These are phyloP conservation scores for Drosophila seguyi DNA, from an alignment of 1,140 invertebrate species.

Conservation along the genomic window DNA sequence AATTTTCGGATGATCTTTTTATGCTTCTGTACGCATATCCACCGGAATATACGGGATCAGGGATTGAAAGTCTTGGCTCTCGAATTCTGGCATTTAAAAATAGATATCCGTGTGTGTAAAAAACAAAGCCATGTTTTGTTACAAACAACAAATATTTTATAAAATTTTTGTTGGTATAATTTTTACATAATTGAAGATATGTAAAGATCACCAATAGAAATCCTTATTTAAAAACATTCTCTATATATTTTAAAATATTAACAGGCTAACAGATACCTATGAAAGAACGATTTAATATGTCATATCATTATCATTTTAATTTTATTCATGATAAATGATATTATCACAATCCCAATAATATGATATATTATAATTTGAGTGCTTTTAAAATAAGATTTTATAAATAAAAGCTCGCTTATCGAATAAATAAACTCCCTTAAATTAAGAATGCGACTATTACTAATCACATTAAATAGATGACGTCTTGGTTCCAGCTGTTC, in stretches of 20 bases:
- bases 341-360: not conserved
- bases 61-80: not conserved
- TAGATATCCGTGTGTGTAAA: slow-evolving; percentile 7
- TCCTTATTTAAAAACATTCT: too few species aligned
- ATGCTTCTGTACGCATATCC: not conserved
- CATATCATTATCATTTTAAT: too few species aligned
- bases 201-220: not conserved
- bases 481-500: slow-evolving; percentile 12
- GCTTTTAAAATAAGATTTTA: too few species aligned
- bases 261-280: too few species aligned
- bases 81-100: slow-evolving; percentile 1
- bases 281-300: too few species aligned
- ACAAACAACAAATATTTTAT: not conserved
- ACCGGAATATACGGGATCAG: not conserved
- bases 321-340: not conserved
- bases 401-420: not conserved
- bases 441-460: not conserved
- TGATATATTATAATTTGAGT: not conserved
- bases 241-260: too few species aligned
- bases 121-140: not conserved
- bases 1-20: slow-evolving; percentile 2
- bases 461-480: not conserved
- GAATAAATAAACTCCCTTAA: not conserved
- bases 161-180: not conserved
- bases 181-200: not conserved